phyloP scores from a whole-genome alignment of 1,140 invertebrate genomes.

The Melanaphis sacchari region DNA sequence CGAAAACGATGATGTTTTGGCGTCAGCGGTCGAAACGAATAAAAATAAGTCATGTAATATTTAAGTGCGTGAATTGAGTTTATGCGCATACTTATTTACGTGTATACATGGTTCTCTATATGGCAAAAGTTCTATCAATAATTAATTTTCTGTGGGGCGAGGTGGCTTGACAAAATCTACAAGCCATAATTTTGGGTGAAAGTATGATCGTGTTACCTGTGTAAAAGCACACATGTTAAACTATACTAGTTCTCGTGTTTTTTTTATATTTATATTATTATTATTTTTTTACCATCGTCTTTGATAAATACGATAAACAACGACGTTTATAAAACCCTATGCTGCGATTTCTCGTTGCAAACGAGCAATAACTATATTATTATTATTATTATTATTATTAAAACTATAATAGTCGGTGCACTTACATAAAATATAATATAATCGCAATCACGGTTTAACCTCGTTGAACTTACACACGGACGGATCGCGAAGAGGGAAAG shows the following conservation, averaged over 20 bases:
- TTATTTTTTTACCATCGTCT: background rate
- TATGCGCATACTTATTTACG: background rate
- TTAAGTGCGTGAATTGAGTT: background rate
- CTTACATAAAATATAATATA: conserved; percentile 13
- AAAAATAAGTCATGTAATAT: background rate
- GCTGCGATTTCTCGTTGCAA: background rate
- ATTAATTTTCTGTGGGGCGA: background rate
- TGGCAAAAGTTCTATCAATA: background rate
- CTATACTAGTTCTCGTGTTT: background rate
- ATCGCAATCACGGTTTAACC: conserved; percentile 1
- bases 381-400: background rate
- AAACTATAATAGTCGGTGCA: background rate
- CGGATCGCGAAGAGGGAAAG: background rate
- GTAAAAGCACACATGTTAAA: background rate
- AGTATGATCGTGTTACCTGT: background rate
- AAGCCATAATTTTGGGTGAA: background rate
- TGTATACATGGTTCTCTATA: background rate
- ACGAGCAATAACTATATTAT: background rate
- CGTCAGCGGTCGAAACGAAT: background rate
- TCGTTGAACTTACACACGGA: background rate
- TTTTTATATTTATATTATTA: background rate
- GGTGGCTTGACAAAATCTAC: background rate
- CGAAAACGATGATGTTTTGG: background rate
- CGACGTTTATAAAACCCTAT: background rate
- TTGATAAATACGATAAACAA: background rate